phyloP scores from a whole-genome alignment of 2,888 invertebrate species.

The Arctia plantaginis region DNA sequence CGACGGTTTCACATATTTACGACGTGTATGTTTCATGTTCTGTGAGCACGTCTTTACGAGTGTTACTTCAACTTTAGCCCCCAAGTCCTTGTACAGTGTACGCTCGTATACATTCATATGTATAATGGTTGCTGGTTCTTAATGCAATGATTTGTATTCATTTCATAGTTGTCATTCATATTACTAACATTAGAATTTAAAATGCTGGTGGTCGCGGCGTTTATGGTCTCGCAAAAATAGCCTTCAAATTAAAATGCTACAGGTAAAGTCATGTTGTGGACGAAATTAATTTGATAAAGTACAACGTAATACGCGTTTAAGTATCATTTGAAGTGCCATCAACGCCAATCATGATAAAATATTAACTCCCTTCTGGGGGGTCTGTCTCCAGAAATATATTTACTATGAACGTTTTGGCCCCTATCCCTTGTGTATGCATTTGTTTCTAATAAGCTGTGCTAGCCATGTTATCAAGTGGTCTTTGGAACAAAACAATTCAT shows the following conservation, averaged over 20 bases:
- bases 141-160: slow-evolving; percentile 7
- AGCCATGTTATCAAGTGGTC: neutral
- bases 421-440: no score
- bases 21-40: neutral
- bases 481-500: neutral
- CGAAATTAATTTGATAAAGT: neutral
- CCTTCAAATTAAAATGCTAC: neutral
- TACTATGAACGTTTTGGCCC: neutral
- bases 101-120: neutral
- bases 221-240: neutral
- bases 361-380: neutral
- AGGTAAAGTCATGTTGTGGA: neutral
- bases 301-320: neutral
- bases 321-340: neutral
- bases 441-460: no score
- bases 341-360: neutral
- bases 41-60: neutral
- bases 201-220: neutral
- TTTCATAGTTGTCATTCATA: neutral
- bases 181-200: neutral
- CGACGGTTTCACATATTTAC: neutral
- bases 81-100: neutral
- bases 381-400: neutral
- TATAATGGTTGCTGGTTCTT: neutral
- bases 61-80: slow-evolving; percentile 15